phyloP scores from a whole-genome alignment of 2,113 vertebrate species.

The Accipiter virgatus region DNA sequence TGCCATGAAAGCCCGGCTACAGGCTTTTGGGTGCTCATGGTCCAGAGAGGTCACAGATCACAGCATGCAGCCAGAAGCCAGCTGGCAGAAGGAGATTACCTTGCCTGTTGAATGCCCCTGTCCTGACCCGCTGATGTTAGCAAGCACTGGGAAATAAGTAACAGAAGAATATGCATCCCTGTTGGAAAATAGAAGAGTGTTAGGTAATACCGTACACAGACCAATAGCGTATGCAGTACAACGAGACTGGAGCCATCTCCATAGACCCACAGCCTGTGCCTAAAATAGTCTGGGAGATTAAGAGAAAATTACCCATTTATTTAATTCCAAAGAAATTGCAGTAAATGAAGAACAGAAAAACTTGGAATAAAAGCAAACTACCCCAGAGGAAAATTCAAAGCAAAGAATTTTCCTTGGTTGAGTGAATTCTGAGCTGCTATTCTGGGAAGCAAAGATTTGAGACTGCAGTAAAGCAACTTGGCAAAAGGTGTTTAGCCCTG shows the following conservation, averaged over 20 bases:
- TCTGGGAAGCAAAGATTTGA: background rate
- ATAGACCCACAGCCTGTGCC: background rate
- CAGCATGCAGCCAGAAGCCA: constrained; percentile 70
- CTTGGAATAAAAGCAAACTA: background rate
- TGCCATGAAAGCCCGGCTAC: background rate
- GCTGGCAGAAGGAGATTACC: constrained; percentile 79
- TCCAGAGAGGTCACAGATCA: constrained; percentile 79
- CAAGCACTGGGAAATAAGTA: constrained; percentile 86
- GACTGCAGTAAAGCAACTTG: background rate
- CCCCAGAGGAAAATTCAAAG: background rate
- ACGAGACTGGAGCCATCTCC: background rate
- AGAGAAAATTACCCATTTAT: background rate
- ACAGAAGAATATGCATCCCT: constrained; percentile 83
- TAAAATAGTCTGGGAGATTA: background rate
- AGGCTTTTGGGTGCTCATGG: constrained; percentile 52
- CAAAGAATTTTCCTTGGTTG: background rate
- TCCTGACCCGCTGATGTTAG: constrained; percentile 79
- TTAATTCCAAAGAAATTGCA: background rate
- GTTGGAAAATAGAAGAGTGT: background rate
- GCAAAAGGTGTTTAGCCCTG: constrained; percentile 26
- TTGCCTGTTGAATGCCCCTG: constrained; percentile 36
- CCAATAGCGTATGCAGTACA: rapidly evolving
- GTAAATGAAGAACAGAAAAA: background rate
- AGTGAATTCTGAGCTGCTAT: background rate
- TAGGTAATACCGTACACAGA: background rate